Percentiles rank a stretch among this genome's conserved stretches.
Evolutionary conservation across 2,888 invertebrate species (phyloP).

Genomic region (Uropetala carovei): DNA sequence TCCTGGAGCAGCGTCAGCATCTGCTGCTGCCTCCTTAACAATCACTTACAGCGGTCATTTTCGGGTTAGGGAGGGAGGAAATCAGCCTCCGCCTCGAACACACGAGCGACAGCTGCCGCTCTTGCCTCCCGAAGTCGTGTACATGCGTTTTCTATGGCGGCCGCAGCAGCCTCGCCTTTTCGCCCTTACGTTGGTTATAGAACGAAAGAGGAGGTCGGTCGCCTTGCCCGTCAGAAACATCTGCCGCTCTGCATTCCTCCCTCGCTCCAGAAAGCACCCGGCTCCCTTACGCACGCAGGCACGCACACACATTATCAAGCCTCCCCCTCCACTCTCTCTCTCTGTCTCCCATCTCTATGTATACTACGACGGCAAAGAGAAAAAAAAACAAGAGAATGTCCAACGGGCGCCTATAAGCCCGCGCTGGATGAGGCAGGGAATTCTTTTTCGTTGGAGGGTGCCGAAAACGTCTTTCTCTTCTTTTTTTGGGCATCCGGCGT

Average conservation of each 20-base stretch:
- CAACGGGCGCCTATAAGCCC: neutral
- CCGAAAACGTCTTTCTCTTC: neutral
- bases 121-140: neutral
- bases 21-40: neutral
- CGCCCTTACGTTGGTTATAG: too few relatives aligned
- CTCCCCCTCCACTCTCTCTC: neutral
- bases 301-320: too few relatives aligned
- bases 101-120: neutral
- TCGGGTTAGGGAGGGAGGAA: neutral
- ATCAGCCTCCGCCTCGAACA: too few relatives aligned
- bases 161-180: neutral
- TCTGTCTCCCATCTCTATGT: neutral
- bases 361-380: neutral
- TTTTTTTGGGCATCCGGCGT: neutral
- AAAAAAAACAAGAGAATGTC: neutral
- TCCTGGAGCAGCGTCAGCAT: neutral
- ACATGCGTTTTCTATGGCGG: neutral
- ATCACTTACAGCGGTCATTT: neutral
- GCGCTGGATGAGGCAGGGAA: neutral
- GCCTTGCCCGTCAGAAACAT: constrained; percentile 2
- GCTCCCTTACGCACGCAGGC: neutral
- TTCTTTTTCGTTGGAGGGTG: neutral
- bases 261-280: constrained; percentile 18
- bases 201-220: too few relatives aligned
- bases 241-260: neutral